Evolutionary conservation across 2,888 invertebrate genomes (phyloP), one percentile per base, ranked within the genome.

Genomic region (Eilema caniola): DNA sequence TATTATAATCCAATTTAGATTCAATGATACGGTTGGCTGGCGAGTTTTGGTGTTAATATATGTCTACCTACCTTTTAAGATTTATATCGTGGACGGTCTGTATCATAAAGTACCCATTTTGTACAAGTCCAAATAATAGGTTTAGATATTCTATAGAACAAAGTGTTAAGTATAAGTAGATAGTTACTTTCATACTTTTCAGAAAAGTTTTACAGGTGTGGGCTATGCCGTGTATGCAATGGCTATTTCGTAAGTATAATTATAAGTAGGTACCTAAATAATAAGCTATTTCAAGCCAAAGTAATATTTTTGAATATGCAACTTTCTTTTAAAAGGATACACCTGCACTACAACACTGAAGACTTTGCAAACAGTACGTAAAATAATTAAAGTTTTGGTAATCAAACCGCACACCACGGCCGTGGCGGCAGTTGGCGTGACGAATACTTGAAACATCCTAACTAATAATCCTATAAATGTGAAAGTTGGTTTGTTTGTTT

Each of bases 1-100:
- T 12, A 62, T 28, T 57, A n/a, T 70, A 70, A 66, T 66, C 41
- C 66, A 25, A 59, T 53, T 57, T 53, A 53, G 12, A n/a, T n/a
- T 28, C 53, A 31, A 53, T 31, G 53, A 53, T 53, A 53, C 53
- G 53, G 53, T 53, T 53, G 2, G 47, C 53, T 53, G n/a, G 53
- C 10, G n/a, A n/a, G 53, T 10, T n/a, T 53, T n/a, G 53, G 53
- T 53, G 53, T 53, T 53, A 53, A 53, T 53, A 5, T 47, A 7
- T n/a, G 53, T 10, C 53, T n/a, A 3, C n/a, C 47, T 47, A 1
- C 47, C 53, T 53, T 53, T 53, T 53, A n/a, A 53, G 53, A 53
- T 53, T 53, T 53, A 53, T 53, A 20, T 20, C 20, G n/a, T n/a
- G 8, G 8, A 53, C n/a, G 53, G 20, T 53, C 10, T 53, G 53